These are phyloP conservation scores for Aricia artaxerxes DNA, from an alignment of 2,888 invertebrate species.

Conservation along the genomic window DNA sequence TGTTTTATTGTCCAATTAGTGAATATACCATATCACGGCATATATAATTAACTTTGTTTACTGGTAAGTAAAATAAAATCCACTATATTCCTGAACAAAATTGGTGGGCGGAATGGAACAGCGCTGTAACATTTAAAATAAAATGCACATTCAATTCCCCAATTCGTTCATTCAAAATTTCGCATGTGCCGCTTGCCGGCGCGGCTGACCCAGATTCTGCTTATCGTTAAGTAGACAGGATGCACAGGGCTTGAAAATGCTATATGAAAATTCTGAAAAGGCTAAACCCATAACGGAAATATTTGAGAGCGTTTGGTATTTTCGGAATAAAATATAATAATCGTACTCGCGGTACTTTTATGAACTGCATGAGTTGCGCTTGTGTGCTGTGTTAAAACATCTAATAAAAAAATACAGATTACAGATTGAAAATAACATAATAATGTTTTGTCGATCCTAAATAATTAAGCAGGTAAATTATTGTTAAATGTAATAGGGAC, in stretches of 20 bases:
- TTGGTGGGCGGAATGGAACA: not conserved
- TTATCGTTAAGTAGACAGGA: conserved; percentile 16
- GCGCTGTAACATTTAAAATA: conserved; percentile 6
- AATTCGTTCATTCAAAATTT: not conserved
- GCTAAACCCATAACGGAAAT: not conserved
- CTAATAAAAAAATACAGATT: too few species aligned
- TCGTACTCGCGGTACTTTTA: too few species aligned
- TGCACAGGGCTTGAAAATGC: not conserved
- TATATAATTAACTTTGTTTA: not conserved
- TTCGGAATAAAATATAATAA: not conserved
- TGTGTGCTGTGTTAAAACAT: too few species aligned
- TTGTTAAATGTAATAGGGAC: too few species aligned
- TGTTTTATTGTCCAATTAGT: not conserved
- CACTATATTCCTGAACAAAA: not conserved
- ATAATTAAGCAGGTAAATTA: too few species aligned
- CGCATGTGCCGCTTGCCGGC: not conserved
- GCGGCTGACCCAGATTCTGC: conserved; percentile 7
- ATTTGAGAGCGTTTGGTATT: not conserved
- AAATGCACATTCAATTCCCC: conserved; percentile 13
- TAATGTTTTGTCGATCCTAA: too few species aligned
- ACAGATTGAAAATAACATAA: too few species aligned
- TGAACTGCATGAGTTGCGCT: too few species aligned
- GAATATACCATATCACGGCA: not conserved
- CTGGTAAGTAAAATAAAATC: not conserved
- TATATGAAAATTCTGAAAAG: not conserved